Conservation (phyloP, 2,797 vertebrate species). For the Tiaroga cobitis region DNA sequence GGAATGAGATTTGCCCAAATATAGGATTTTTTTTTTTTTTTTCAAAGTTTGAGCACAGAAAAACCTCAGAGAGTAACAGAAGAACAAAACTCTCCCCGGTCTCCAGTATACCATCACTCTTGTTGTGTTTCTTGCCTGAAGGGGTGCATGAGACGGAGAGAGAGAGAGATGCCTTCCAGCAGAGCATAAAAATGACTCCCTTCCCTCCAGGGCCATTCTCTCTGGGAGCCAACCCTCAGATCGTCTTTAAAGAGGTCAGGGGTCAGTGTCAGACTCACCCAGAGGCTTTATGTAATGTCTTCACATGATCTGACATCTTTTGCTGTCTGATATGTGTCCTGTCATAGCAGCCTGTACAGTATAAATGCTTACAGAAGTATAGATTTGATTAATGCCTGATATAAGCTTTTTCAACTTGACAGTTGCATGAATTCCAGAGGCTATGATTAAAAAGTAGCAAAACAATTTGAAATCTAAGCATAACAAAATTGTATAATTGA, state of each 20-base stretch:
- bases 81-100: neutral
- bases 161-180: slow-evolving; percentile 22
- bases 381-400: neutral
- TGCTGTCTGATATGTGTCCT: slow-evolving; percentile 10
- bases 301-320: slow-evolving; percentile 39
- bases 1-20: neutral
- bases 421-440: neutral
- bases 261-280: slow-evolving; percentile 18
- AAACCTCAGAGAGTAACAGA: neutral
- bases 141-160: neutral
- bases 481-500: neutral
- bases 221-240: slow-evolving; percentile 1
- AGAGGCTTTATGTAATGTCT: slow-evolving; percentile 23
- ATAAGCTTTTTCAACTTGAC: neutral
- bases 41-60: neutral
- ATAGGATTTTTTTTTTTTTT: neutral
- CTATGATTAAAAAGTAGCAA: neutral
- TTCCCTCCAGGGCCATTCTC: neutral
- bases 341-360: neutral
- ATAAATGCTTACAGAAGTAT: neutral
- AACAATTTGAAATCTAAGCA: neutral
- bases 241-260: slow-evolving; percentile 33
- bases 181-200: slow-evolving; percentile 9
- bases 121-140: slow-evolving; percentile 12
- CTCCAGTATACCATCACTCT: neutral